Evolutionary conservation across 1,140 invertebrate genomes (phyloP).

Genomic region (Tetranychus cinnabarinus): DNA sequence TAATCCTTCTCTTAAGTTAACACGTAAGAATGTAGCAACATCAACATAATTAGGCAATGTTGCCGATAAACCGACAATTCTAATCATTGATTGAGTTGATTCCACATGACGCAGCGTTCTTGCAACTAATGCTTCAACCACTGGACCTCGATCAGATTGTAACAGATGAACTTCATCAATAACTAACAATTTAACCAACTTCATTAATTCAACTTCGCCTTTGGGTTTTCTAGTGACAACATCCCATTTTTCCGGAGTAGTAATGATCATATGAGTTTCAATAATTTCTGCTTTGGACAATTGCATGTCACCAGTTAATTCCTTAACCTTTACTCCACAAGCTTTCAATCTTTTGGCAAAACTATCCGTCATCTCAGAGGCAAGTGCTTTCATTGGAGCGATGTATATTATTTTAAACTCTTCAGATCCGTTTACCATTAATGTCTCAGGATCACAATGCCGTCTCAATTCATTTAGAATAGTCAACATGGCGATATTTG

Average conservation of each 20-base stretch:
- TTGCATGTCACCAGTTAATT: constrained; percentile 96
- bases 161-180: constrained; percentile 97
- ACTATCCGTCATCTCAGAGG: constrained; percentile 89
- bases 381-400: constrained; percentile 97
- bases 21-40: constrained; percentile 75
- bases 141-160: constrained; percentile 88
- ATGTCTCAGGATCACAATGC: constrained; percentile 41
- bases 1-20: constrained; percentile 72
- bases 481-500: constrained; percentile 85
- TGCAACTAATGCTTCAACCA: constrained; percentile 89
- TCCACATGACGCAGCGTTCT: constrained; percentile 80
- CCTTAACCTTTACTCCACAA: constrained; percentile 58
- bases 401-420: constrained; percentile 98
- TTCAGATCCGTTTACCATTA: constrained; percentile 47
- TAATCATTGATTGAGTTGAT: constrained; percentile 81
- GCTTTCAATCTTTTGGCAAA: constrained; percentile 54
- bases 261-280: constrained; percentile 91
- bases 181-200: constrained; percentile 77
- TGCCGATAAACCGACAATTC: constrained; percentile 90
- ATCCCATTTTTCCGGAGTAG: constrained; percentile 99
- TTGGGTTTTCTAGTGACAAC: constrained; percentile 85
- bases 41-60: constrained; percentile 95
- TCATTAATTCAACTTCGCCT: constrained; percentile 69
- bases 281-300: constrained; percentile 80
- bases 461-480: constrained; percentile 71